Evolutionary conservation across 2,113 vertebrate genomes (phyloP).

Genomic region (Crocuta crocuta): DNA sequence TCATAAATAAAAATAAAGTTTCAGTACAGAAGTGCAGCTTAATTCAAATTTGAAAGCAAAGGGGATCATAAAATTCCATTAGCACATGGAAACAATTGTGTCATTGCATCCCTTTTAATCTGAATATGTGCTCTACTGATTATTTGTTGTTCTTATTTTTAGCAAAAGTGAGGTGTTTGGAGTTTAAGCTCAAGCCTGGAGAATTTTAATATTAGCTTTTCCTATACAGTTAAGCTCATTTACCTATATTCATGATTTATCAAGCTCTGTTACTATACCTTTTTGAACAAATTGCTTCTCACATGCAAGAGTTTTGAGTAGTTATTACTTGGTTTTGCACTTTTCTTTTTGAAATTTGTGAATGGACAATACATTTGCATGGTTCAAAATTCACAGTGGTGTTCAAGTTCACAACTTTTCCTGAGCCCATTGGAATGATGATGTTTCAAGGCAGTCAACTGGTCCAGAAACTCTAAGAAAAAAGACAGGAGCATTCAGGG

Average conservation of each 20-base stretch:
- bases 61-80: slow-evolving; percentile 49
- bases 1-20: slow-evolving; percentile 65
- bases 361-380: not conserved
- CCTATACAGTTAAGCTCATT: not conserved
- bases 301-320: slow-evolving; percentile 14
- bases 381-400: slow-evolving; percentile 31
- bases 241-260: not conserved
- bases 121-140: not conserved
- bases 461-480: not conserved
- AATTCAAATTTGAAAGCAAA: slow-evolving; percentile 43
- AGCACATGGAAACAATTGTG: slow-evolving; percentile 23
- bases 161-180: not conserved
- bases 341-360: slow-evolving; percentile 1
- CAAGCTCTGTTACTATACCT: not conserved
- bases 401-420: slow-evolving; percentile 21
- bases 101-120: not conserved
- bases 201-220: not conserved
- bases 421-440: not conserved
- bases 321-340: not conserved
- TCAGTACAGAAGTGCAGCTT: not conserved
- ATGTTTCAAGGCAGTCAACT: not conserved
- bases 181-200: not conserved
- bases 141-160: not conserved
- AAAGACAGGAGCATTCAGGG: not conserved
- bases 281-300: not conserved